A percentile compares a stretch with the other conserved stretches of the same genome.
These are phyloP conservation scores for Drosophila buzzatii DNA, from an alignment of 2,888 invertebrate genomes.

Conservation along the genomic window DNA sequence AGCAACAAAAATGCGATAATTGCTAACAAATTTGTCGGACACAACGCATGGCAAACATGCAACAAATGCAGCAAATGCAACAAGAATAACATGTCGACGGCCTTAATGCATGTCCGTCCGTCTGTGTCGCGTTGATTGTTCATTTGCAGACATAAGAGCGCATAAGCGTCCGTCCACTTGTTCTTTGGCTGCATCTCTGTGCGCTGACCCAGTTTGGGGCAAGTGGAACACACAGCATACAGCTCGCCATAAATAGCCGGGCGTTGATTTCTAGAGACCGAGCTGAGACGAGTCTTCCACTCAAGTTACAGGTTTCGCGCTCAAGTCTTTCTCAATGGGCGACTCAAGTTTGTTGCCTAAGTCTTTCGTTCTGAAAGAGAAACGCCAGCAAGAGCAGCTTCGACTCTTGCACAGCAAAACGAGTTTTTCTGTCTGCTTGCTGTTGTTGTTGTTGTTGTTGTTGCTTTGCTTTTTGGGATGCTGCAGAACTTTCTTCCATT, in stretches of 20 bases:
- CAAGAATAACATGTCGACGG: slow-evolving; percentile 20
- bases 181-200: slow-evolving; percentile 47
- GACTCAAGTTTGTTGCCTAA: slow-evolving; percentile 76
- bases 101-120: slow-evolving; percentile 35
- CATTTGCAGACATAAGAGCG: slow-evolving; percentile 45
- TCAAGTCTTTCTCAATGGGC: slow-evolving; percentile 75
- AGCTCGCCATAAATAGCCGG: slow-evolving; percentile 61
- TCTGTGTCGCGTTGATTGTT: slow-evolving; percentile 15
- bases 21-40: slow-evolving; percentile 71
- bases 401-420: slow-evolving; percentile 40
- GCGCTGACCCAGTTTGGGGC: slow-evolving; percentile 82
- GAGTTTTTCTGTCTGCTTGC: slow-evolving; percentile 27
- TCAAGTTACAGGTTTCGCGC: slow-evolving; percentile 71
- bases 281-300: slow-evolving; percentile 38
- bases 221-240: slow-evolving; percentile 82
- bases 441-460: slow-evolving; percentile 7
- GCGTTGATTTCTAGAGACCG: slow-evolving; percentile 53
- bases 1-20: slow-evolving; percentile 66
- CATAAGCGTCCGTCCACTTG: slow-evolving; percentile 35
- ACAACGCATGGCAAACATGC: slow-evolving; percentile 51
- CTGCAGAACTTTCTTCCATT: slow-evolving; percentile 77
- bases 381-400: slow-evolving; percentile 42
- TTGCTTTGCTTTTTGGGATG: slow-evolving; percentile 52
- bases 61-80: slow-evolving; percentile 13
- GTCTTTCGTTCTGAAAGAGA: slow-evolving; percentile 77